A percentile compares a stretch with the other conserved stretches of the same genome.
phyloP scores from a whole-genome alignment of 2,797 vertebrate species.

The Coranthus polyacanthus region DNA sequence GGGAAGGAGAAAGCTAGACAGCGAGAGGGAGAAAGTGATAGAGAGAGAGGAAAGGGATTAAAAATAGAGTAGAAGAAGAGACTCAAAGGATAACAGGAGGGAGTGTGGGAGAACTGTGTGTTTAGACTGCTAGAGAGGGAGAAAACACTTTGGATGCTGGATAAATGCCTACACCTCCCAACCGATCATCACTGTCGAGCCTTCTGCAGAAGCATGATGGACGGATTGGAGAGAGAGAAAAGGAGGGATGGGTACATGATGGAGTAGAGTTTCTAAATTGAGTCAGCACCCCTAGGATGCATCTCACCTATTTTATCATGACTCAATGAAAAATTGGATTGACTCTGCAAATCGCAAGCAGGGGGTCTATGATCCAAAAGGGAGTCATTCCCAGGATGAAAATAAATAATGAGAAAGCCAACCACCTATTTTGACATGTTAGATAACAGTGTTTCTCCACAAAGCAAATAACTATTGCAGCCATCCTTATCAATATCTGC shows the following conservation, averaged over 20 bases:
- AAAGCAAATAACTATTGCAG: conserved; percentile 19
- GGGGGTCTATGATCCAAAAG: conserved; percentile 19
- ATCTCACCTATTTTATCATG: conserved; percentile 55
- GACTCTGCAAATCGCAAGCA: conserved; percentile 31
- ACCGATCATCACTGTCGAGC: conserved; percentile 41
- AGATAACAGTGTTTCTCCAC: conserved; percentile 12
- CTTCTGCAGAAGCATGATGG: conserved; percentile 38
- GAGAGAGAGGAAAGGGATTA: conserved; percentile 19
- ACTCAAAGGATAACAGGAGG: conserved; percentile 40
- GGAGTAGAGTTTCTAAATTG: conserved; percentile 60
- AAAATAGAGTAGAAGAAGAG: conserved; percentile 29
- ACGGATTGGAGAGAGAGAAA: conserved; percentile 21
- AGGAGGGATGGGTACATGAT: conserved; percentile 40
- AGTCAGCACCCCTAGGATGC: conserved; percentile 56
- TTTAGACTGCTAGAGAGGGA: conserved; percentile 43
- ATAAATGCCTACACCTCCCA: conserved; percentile 51
- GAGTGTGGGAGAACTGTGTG: conserved; percentile 26
- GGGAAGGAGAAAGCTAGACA: neutral
- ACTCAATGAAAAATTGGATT: conserved; percentile 40
- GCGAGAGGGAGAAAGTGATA: conserved; percentile 23
- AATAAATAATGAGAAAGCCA: conserved; percentile 38
- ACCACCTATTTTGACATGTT: conserved; percentile 24
- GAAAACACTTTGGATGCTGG: conserved; percentile 43
- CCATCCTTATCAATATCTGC: conserved; percentile 1
- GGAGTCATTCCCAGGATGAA: conserved; percentile 18